A percentile compares a stretch with the other conserved stretches of the same genome.
Evolutionary conservation across 2,888 invertebrate species (phyloP).

Genomic region (Agrochola lychnidis): DNA sequence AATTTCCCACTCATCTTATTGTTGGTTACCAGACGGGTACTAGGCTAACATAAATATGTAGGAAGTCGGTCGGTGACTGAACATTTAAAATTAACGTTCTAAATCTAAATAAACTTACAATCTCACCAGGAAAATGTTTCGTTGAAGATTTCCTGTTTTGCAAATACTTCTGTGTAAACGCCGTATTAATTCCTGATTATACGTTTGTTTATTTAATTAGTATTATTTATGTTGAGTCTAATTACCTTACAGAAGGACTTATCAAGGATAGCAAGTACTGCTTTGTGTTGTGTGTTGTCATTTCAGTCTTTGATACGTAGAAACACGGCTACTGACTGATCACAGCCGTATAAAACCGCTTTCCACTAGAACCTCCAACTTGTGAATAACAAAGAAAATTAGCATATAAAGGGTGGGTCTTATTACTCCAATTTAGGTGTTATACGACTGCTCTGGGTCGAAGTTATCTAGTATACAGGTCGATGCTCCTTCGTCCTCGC

Average conservation of each 20-base stretch:
- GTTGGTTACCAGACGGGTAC: conserved; percentile 17
- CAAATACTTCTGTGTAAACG: conserved; percentile 30
- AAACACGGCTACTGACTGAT: background rate
- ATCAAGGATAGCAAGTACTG: conserved; percentile 4
- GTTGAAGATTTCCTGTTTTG: conserved; percentile 34
- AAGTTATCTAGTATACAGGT: conserved; percentile 56
- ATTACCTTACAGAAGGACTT: conserved; percentile 27
- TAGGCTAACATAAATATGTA: conserved; percentile 40
- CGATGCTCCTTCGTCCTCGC: conserved; percentile 49
- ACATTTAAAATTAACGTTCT: conserved; percentile 33
- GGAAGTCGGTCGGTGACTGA: conserved; percentile 18
- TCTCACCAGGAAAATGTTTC: conserved; percentile 1
- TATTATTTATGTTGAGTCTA: conserved; percentile 36
- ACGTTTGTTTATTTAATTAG: conserved; percentile 39
- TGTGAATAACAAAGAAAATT: conserved; percentile 63
- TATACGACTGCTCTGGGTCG: conserved; percentile 47
- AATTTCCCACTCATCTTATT: conserved; percentile 34
- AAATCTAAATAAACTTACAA: conserved; percentile 25
- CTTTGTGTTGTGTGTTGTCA: conserved; percentile 32
- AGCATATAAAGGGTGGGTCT: conserved; percentile 63
- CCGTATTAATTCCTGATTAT: conserved; percentile 21
- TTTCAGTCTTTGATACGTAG: conserved; percentile 1
- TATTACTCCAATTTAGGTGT: conserved; percentile 65
- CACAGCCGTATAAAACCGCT: conserved; percentile 43
- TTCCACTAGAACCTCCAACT: conserved; percentile 33